Evolutionary conservation across 2,888 invertebrate species (phyloP), one percentile per base, ranked within the genome.

Genomic region (Acrobasis consociella): DNA sequence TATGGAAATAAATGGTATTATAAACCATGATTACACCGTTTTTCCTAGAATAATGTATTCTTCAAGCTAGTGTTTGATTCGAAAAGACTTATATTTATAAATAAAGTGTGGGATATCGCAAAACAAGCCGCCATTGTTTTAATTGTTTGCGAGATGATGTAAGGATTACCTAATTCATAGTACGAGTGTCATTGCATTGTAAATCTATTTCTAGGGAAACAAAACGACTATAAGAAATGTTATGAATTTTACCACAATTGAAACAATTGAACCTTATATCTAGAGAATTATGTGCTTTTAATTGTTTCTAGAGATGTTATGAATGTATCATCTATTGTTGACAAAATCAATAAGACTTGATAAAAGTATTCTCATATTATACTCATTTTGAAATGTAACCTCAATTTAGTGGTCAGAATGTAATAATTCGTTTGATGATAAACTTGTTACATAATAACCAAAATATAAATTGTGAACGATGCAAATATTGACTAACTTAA

Each of bases 101-200:
- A 56, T 46, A 56, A 56, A 22, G 56, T 56, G 56, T 56, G 56
- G 56, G 42, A 17, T 13, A n/a, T 46, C 46, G 46, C 46, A 46
- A 46, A 46, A 46, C 46, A 46, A 7, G 16, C 56, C 22, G 56
- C 56, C 56, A 56, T 56, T 56, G 56, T 39, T 56, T 11, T 13
- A 42, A 56, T 56, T 56, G 56, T 56, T 56, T 56, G 22, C 13
- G 42, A 17, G 51, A 52, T 60, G 50, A 51, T 60, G 50, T 39
- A 60, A 39, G 17, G 60, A 60, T 60, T 60, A 60, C 42, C 60
- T 60, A 60, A 60, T 39, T 39, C 60, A 51, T 60, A 60, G 60
- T 60, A 60, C 60, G 42, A 50, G 39, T 38, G 15, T 51, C 51
- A 51, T 56, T 56, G 56, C 56, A n/a, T 42, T 56, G 17, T 56